Conservation (phyloP, 1,140 invertebrate genomes). For the Aplysia californica region DNA sequence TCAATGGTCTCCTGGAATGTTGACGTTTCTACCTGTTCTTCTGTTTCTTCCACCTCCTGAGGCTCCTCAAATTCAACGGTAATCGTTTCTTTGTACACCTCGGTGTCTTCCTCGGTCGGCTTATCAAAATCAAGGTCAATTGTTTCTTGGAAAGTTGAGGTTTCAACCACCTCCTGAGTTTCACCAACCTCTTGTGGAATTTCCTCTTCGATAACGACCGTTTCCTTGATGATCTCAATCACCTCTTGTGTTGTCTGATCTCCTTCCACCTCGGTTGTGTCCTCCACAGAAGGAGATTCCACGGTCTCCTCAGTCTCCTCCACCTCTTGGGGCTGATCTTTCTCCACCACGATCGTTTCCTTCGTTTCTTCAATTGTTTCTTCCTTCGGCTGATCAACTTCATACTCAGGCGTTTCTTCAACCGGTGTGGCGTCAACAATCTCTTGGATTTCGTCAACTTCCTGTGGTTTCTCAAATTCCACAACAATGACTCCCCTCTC, state of each 20-base stretch:
- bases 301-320: conserved; percentile 23
- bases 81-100: conserved; percentile 28
- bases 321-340: conserved; percentile 26
- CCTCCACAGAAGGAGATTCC: conserved; percentile 24
- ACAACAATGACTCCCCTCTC: conserved; percentile 31
- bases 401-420: conserved; percentile 25
- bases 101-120: conserved; percentile 27
- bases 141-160: conserved; percentile 1
- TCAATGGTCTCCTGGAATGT: conserved; percentile 18
- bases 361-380: conserved; percentile 35
- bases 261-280: conserved; percentile 22
- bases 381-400: conserved; percentile 32
- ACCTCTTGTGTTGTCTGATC: conserved; percentile 35
- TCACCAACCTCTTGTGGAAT: conserved; percentile 28
- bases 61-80: conserved; percentile 29
- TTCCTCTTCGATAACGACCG: conserved; percentile 25
- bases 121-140: conserved; percentile 24
- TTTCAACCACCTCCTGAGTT: conserved; percentile 17
- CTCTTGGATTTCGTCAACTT: conserved; percentile 28
- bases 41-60: conserved; percentile 21
- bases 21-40: conserved; percentile 20
- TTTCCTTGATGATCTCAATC: conserved; percentile 28
- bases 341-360: conserved; percentile 33
- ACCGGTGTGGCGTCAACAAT: conserved; percentile 7
- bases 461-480: conserved; percentile 29